Percentiles rank a stretch among this genome's conserved stretches.
These are phyloP conservation scores for Acleris holmiana DNA, from an alignment of 2,888 invertebrate species.

Conservation along the genomic window DNA sequence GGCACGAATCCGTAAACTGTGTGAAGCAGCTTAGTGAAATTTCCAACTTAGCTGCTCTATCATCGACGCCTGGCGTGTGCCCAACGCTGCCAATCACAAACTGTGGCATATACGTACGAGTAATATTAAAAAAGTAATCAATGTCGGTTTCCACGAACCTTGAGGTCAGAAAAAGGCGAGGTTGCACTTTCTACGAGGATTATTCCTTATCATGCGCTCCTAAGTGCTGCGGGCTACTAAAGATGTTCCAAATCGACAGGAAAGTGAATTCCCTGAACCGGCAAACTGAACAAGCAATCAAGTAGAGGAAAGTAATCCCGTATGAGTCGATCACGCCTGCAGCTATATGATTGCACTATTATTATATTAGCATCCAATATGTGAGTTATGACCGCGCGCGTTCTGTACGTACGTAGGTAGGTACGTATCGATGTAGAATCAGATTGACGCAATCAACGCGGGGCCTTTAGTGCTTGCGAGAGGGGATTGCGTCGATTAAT, in stretches of 20 bases:
- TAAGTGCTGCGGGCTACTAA: slow-evolving; percentile 1
- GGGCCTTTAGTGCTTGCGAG: slow-evolving; percentile 46
- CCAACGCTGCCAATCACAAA: slow-evolving; percentile 32
- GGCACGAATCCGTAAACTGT: slow-evolving; percentile 18
- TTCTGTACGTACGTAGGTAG: slow-evolving; percentile 32
- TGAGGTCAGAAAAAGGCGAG: too few relatives aligned
- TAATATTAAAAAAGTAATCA: background rate
- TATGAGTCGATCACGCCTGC: slow-evolving; percentile 45
- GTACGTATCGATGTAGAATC: slow-evolving; percentile 42
- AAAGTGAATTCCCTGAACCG: slow-evolving; percentile 12
- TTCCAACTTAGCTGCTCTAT: slow-evolving; percentile 22
- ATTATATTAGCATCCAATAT: slow-evolving; percentile 50
- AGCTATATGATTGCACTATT: slow-evolving; percentile 47
- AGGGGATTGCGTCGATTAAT: slow-evolving; percentile 60
- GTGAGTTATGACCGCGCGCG: slow-evolving; percentile 44
- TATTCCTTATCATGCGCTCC: background rate
- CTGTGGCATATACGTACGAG: background rate
- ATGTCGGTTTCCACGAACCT: too few relatives aligned
- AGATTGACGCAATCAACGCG: slow-evolving; percentile 55
- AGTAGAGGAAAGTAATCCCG: slow-evolving; percentile 54
- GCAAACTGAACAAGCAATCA: slow-evolving; percentile 46
- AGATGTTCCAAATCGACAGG: background rate
- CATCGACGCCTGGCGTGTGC: slow-evolving; percentile 26
- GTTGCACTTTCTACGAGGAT: background rate
- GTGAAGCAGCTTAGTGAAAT: slow-evolving; percentile 21